Percentiles rank a stretch among this genome's conserved stretches.
Conservation (phyloP, 2,888 invertebrate genomes). For the Drosophila demipolita region DNA sequence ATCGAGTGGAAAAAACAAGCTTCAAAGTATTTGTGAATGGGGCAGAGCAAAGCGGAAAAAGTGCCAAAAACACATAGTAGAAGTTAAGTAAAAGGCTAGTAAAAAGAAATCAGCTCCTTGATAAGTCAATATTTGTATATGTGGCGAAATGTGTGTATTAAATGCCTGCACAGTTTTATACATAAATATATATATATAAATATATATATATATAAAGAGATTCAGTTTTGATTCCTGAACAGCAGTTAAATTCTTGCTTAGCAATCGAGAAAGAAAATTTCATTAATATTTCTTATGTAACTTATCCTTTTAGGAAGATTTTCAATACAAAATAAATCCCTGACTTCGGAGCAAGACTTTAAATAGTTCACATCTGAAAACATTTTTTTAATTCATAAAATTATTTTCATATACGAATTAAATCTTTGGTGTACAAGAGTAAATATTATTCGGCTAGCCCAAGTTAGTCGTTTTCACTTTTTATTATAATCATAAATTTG, state of each 20-base stretch:
- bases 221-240: not conserved
- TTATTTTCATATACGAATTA: not conserved
- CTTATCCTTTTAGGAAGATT: too few species aligned
- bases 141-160: not conserved
- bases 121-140: constrained; percentile 12
- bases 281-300: too few species aligned
- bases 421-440: not conserved
- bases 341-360: not conserved
- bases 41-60: constrained; percentile 2
- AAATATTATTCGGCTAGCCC: not conserved
- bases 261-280: not conserved
- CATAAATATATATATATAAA: not conserved
- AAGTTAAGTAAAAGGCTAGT: not conserved
- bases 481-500: not conserved
- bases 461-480: not conserved
- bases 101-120: constrained; percentile 15
- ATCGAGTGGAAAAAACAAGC: not conserved
- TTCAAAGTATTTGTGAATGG: constrained; percentile 18
- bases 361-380: not conserved
- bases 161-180: not conserved
- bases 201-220: not conserved
- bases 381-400: not conserved
- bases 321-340: too few species aligned
- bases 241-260: not conserved
- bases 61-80: constrained; percentile 12